Evolutionary conservation across 2,888 invertebrate species (phyloP).

Genomic region (Aporophyla nigra): DNA sequence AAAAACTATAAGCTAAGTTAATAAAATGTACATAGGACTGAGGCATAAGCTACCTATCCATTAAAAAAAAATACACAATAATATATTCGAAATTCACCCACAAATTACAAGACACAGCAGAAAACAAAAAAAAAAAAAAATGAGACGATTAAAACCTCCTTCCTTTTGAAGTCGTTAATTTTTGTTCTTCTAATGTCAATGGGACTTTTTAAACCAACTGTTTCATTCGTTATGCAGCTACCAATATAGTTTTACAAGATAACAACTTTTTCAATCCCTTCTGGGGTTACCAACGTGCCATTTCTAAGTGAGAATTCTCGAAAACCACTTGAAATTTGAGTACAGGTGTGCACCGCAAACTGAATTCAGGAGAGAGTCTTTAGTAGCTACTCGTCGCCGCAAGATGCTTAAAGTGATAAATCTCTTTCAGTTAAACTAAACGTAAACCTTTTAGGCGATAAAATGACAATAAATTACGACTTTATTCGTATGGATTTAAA

Average conservation of each 20-base stretch:
- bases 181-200: not conserved
- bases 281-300: not conserved
- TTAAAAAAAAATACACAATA: too few species aligned
- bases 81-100: too few species aligned
- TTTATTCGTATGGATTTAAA: conserved; percentile 24
- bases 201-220: not conserved
- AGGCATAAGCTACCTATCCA: too few species aligned
- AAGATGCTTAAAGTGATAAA: conserved; percentile 51
- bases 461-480: conserved; percentile 27
- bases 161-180: too few species aligned
- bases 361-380: conserved; percentile 43
- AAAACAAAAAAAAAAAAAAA: too few species aligned
- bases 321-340: conserved; percentile 34
- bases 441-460: conserved; percentile 28
- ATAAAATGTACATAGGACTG: too few species aligned
- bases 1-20: too few species aligned
- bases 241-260: not conserved
- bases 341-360: conserved; percentile 11
- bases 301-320: conserved; percentile 10
- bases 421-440: conserved; percentile 56
- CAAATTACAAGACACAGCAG: too few species aligned
- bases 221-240: not conserved
- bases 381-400: conserved; percentile 28
- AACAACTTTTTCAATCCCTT: not conserved
- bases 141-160: too few species aligned